phyloP scores from a whole-genome alignment of 2,888 invertebrate species.

The Cryptophagus acutangulus region DNA sequence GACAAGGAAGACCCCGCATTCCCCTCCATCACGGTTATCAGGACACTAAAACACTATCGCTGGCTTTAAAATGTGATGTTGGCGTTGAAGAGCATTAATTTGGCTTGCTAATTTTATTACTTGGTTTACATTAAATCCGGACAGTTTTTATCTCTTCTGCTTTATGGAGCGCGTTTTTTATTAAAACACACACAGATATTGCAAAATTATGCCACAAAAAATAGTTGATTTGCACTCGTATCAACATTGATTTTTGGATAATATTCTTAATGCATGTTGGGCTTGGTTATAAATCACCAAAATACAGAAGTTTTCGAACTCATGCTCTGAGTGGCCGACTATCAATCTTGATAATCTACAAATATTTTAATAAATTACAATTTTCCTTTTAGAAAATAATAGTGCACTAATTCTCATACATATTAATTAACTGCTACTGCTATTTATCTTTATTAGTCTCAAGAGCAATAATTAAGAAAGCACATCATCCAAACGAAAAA shows the following conservation, averaged over 20 bases:
- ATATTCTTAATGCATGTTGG: too few species aligned
- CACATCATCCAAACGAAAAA: too few species aligned
- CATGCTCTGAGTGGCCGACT: too few species aligned
- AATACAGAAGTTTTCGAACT: too few species aligned
- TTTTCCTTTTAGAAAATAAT: neutral
- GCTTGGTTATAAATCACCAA: too few species aligned
- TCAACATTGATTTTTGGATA: too few species aligned
- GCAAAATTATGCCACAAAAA: neutral
- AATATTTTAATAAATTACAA: neutral
- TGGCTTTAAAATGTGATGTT: constrained; percentile 29
- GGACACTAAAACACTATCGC: constrained; percentile 33
- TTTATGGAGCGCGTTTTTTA: neutral
- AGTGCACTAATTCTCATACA: neutral
- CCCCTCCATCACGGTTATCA: constrained; percentile 35
- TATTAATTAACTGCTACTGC: neutral
- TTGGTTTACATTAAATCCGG: constrained; percentile 25
- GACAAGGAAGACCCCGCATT: constrained; percentile 32
- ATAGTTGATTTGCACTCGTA: neutral
- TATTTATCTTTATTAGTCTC: neutral
- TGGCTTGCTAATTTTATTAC: constrained; percentile 33
- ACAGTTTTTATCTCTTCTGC: constrained; percentile 21
- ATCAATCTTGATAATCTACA: neutral
- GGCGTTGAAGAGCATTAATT: constrained; percentile 36
- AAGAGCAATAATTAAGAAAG: too few species aligned
- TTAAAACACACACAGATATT: neutral